Percentiles rank a stretch among this genome's conserved stretches.
These are phyloP conservation scores for Noctuana brunneofusca DNA, from an alignment of 2,888 invertebrate species.

Conservation along the genomic window DNA sequence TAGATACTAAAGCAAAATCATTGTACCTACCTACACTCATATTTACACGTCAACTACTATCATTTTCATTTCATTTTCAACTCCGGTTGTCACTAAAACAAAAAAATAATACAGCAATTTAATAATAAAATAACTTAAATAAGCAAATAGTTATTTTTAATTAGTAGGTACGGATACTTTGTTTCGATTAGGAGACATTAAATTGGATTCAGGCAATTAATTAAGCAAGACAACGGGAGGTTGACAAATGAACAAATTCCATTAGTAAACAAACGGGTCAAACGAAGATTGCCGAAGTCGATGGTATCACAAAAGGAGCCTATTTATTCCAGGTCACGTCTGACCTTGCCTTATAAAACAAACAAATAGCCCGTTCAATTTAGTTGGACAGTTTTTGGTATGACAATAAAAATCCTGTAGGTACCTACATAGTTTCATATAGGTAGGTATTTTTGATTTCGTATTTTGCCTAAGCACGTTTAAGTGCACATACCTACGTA, in stretches of 20 bases:
- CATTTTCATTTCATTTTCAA: no score
- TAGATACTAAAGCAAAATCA: no score
- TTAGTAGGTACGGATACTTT: no score
- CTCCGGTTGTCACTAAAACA: no score
- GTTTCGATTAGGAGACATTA: constrained; percentile 6
- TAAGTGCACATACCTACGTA: no score
- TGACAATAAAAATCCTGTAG: neutral
- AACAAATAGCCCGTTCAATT: constrained; percentile 6
- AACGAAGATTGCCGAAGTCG: constrained; percentile 13
- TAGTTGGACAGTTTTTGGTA: neutral
- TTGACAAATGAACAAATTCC: constrained; percentile 19
- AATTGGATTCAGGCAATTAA: constrained; percentile 20
- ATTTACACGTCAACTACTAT: no score
- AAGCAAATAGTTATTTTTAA: no score
- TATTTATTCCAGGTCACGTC: constrained; percentile 29
- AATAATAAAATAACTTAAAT: no score
- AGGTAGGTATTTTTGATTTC: neutral
- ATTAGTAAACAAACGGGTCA: constrained; percentile 9
- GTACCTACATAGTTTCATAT: neutral
- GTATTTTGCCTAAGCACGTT: neutral
- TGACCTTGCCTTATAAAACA: constrained; percentile 10
- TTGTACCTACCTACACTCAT: no score
- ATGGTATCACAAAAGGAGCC: constrained; percentile 12
- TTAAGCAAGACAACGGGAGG: constrained; percentile 7
- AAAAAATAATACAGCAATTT: no score